Conservation (phyloP, 2,888 invertebrate species). For the Calliphora vomitoria region DNA sequence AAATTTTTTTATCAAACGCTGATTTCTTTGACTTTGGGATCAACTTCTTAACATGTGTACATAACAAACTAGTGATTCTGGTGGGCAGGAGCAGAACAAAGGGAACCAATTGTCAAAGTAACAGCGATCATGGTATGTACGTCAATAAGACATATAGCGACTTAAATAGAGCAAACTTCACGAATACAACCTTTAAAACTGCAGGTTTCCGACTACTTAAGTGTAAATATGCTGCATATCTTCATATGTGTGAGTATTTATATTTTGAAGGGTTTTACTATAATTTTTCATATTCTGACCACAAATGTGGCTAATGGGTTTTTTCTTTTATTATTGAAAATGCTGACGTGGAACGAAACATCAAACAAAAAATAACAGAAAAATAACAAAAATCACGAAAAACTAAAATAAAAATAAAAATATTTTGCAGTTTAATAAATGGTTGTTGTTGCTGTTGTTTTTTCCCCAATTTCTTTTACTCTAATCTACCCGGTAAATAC, state of each 20-base stretch:
- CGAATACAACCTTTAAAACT: background rate
- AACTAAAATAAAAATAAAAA: slow-evolving; percentile 36
- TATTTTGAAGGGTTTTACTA: slow-evolving; percentile 55
- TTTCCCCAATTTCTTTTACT: background rate
- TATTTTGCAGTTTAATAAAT: slow-evolving; percentile 49
- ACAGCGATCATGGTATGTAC: no score
- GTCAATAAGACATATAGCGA: no score
- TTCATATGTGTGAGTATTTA: background rate
- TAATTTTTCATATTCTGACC: slow-evolving; percentile 70
- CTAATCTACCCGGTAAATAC: background rate
- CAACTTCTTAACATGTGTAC: no score
- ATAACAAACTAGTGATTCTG: no score
- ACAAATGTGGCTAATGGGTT: slow-evolving; percentile 72
- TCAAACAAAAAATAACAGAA: slow-evolving; percentile 4
- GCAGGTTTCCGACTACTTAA: background rate
- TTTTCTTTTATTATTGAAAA: slow-evolving; percentile 56
- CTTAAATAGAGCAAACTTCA: background rate
- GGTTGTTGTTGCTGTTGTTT: background rate
- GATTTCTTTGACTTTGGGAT: no score
- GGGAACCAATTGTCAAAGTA: no score
- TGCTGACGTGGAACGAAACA: slow-evolving; percentile 52
- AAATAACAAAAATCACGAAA: background rate
- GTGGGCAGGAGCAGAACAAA: no score
- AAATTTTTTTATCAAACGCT: no score
- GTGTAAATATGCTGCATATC: slow-evolving; percentile 11